These are phyloP conservation scores for Aricia artaxerxes DNA, from an alignment of 2,888 invertebrate genomes.

Conservation along the genomic window DNA sequence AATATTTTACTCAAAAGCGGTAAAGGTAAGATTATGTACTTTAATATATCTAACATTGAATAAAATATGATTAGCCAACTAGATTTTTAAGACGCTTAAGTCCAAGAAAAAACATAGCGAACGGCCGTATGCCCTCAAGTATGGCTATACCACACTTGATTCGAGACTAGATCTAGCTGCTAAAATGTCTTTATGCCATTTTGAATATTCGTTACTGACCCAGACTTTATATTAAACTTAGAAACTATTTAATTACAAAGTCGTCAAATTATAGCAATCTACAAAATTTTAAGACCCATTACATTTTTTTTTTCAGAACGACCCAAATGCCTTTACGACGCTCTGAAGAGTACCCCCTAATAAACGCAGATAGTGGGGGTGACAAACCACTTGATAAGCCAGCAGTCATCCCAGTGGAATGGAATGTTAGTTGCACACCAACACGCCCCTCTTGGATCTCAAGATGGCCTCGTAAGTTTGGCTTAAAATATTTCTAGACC, in stretches of 20 bases:
- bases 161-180: background rate
- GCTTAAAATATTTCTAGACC: constrained; percentile 45
- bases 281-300: no score
- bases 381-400: constrained; percentile 45
- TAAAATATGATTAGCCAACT: background rate
- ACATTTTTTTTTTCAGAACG: background rate
- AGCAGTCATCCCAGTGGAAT: constrained; percentile 46
- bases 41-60: background rate
- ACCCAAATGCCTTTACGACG: constrained; percentile 35
- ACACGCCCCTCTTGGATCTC: constrained; percentile 53
- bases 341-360: constrained; percentile 63
- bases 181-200: background rate
- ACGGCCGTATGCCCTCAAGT: background rate
- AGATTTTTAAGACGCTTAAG: background rate
- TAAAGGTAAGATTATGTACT: background rate
- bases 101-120: background rate
- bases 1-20: background rate
- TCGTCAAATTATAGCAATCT: no score
- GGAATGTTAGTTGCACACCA: constrained; percentile 54
- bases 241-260: no score
- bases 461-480: constrained; percentile 63
- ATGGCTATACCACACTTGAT: background rate
- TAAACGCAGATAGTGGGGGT: constrained; percentile 60
- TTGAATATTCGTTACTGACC: no score
- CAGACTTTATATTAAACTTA: no score